phyloP scores from a whole-genome alignment of 2,888 invertebrate species.

The Coelogynopora nodosa region DNA sequence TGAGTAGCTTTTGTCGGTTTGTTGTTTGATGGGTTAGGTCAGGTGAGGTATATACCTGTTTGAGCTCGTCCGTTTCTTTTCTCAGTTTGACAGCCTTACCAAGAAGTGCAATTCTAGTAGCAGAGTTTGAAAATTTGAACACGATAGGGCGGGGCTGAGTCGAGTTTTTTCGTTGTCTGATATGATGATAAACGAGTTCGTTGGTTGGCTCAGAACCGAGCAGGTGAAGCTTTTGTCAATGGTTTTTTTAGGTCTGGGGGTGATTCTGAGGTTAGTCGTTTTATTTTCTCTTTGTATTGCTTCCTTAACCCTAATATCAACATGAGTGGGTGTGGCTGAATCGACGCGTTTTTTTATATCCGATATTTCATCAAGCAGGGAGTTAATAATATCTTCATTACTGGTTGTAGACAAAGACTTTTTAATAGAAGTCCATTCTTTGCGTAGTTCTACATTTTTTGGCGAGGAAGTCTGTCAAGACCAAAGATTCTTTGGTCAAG shows the following conservation, averaged over 20 bases:
- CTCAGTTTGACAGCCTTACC: background rate
- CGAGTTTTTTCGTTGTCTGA: background rate
- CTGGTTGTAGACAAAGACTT: too few relatives aligned
- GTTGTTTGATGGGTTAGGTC: background rate
- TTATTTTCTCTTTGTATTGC: background rate
- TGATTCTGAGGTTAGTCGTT: background rate
- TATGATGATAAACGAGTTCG: slow-evolving; percentile 4
- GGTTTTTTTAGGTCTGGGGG: background rate
- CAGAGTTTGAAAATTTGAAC: slow-evolving; percentile 1
- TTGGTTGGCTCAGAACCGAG: slow-evolving; percentile 23
- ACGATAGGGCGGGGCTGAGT: background rate
- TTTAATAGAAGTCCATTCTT: too few relatives aligned
- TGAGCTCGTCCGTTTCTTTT: background rate
- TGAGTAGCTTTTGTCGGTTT: background rate
- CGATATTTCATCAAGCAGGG: too few relatives aligned
- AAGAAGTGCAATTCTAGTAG: background rate
- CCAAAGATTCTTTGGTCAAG: too few relatives aligned
- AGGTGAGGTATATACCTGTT: background rate
- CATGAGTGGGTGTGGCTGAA: too few relatives aligned
- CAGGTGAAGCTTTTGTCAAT: background rate
- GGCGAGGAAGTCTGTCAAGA: too few relatives aligned
- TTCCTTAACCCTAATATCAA: background rate
- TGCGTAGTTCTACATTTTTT: too few relatives aligned
- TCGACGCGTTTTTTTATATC: too few relatives aligned
- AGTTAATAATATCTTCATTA: too few relatives aligned